Evolutionary conservation across 2,888 invertebrate genomes (phyloP), one percentile per base, ranked within the genome.

Genomic region (Geophilus truncorum): DNA sequence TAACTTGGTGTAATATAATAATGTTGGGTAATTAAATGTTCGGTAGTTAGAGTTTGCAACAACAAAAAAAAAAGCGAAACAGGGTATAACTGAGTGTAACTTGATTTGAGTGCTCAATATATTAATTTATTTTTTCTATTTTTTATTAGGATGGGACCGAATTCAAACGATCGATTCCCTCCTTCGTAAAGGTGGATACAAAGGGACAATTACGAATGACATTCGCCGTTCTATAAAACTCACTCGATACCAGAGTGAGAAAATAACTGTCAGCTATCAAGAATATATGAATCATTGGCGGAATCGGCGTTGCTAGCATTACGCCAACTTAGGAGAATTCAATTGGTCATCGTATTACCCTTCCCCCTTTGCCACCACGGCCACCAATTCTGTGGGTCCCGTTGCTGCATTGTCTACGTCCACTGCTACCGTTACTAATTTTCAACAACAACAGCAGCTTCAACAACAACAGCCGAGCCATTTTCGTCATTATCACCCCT

Each of bases 141-240:
- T 77, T 36, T 82, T 87, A 89, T 25, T 88, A 98, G 98, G 98
- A 85, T 99, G 99, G 99, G 95, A 98, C 91, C 96, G 96, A 89
- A 91, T 95, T 84, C 97, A 98, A 89, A 99, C 99, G 28, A 97
- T 99, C 86, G 98, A 99, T 89, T 97, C 98, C 57, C 89, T 99
- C 82, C 91, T 99, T 83, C 92, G 97, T 84, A 99, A 99, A 89
- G 98, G 98, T 83, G 99, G 99, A 77, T 98, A 93, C 89, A 96
- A 96, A 87, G 94, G 96, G 32, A 88, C 91, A 80, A 96, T 97
- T 83, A 95, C 95, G n/a, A 91, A 92, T 30, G 96, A 96, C 81
- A 90, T 94, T 86, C 91, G 97, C 81, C 92, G 94, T 85, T 92
- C 93, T 87, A 94, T 98, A 87, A 96, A 96, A 88, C 90, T 98